phyloP scores from a whole-genome alignment of 1,140 invertebrate genomes.

The Ylistrum balloti region DNA sequence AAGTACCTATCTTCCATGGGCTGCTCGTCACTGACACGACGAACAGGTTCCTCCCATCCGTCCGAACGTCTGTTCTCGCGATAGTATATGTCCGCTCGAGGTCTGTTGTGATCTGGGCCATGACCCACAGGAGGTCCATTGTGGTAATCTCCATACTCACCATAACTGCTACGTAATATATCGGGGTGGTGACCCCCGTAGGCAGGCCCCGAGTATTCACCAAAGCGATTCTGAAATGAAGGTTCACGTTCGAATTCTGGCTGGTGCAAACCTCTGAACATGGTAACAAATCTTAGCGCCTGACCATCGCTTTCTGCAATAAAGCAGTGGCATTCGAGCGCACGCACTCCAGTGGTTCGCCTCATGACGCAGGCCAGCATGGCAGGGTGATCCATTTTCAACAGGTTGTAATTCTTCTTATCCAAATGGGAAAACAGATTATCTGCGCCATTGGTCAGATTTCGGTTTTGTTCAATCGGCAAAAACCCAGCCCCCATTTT shows the following conservation, averaged over 20 bases:
- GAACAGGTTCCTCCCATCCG: slow-evolving; percentile 42
- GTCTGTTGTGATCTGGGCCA: slow-evolving; percentile 51
- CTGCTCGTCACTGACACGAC: slow-evolving; percentile 21
- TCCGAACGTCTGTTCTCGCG: slow-evolving; percentile 47
- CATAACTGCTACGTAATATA: slow-evolving; percentile 68
- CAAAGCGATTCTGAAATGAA: slow-evolving; percentile 42
- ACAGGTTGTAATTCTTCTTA: slow-evolving; percentile 68
- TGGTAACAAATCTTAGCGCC: slow-evolving; percentile 62
- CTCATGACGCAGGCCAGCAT: slow-evolving; percentile 72
- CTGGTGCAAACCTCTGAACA: slow-evolving; percentile 49
- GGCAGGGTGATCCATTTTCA: slow-evolving; percentile 67
- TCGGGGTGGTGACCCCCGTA: slow-evolving; percentile 62
- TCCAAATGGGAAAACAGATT: slow-evolving; percentile 71
- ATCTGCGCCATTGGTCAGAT: slow-evolving; percentile 59
- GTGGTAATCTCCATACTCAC: slow-evolving; percentile 68
- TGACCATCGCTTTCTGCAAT: slow-evolving; percentile 67
- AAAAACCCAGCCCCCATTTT: slow-evolving; percentile 69
- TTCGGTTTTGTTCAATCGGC: slow-evolving; percentile 67
- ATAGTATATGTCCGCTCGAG: slow-evolving; percentile 65
- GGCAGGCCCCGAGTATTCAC: background rate
- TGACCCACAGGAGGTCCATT: slow-evolving; percentile 43
- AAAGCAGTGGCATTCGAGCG: slow-evolving; percentile 75
- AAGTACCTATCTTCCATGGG: slow-evolving; percentile 52
- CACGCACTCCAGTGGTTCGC: slow-evolving; percentile 70
- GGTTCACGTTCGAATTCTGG: background rate